Base-by-base conservation (phyloP, 2,797 vertebrate species). In the Sebastes baramenuke region DNA sequence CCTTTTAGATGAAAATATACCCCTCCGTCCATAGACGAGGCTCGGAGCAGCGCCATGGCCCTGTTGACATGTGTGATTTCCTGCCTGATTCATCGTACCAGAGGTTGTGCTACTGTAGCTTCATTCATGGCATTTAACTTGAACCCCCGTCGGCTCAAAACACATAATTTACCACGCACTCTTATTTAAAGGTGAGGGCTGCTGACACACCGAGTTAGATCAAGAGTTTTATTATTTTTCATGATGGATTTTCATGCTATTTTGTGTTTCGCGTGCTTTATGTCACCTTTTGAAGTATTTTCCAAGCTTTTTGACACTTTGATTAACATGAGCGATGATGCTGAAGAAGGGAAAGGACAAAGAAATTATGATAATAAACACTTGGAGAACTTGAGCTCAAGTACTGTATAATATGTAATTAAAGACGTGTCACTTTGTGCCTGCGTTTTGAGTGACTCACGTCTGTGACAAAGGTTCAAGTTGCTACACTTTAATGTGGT, bases 1-100 rank as follows among this genome's bases (percentile, higher is more conserved):
- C 88, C 88, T 93, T 94, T 94, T 92, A 88, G 71, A 84, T 92
- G 91, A 94, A 94, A 93, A 94, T 91, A 94, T 30, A 89, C 86
- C 78, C 81, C 80, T 82, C 65, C 18, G 67, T 88, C 77, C 75
- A 13, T 69, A 6, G 81, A 69, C 12, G 22, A 20, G 67, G 72
- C 82, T 80, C 34, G 1, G 68, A 67, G 83, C 81, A 18, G 69
- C 14, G 67, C 20, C 73, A 66, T 49, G 75, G 56, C 82, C 72
- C 67, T 87, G 87, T 89, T 92, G 90, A 92, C 87, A 82, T 24
- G 73, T 73, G 79, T 77, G 72, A 84, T 92, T 92, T 84, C 86
- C 79, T 79, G 20, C 71, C 82, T 84, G 88, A 93, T 94, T 91
- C 88, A 70, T 83, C 69, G 29, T 72, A 84, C 49, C 89, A 89